phyloP scores from a whole-genome alignment of 1,140 invertebrate species.

The Leptoteleia sp. region DNA sequence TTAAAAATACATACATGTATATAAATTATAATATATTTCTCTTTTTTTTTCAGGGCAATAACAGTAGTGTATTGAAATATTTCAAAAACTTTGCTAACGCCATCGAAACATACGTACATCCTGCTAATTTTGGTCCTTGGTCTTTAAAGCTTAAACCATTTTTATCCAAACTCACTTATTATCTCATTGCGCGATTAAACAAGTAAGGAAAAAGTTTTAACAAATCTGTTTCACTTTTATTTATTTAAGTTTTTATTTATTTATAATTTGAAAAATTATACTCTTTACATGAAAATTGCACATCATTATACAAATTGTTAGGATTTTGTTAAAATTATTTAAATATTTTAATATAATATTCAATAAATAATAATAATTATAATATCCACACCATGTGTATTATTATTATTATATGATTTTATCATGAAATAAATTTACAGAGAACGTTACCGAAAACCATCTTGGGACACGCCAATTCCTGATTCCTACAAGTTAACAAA shows the following conservation, averaged over 20 bases:
- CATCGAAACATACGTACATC: conserved; percentile 93
- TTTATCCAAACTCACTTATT: conserved; percentile 83
- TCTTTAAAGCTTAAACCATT: conserved; percentile 84
- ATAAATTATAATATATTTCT: too few relatives aligned
- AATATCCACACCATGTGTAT: too few relatives aligned
- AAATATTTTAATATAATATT: too few relatives aligned
- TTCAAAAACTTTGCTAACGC: conserved; percentile 91
- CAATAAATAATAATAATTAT: background rate
- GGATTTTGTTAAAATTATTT: too few relatives aligned
- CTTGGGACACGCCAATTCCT: conserved; percentile 87
- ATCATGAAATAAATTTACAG: too few relatives aligned
- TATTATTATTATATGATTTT: too few relatives aligned
- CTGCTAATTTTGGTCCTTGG: conserved; percentile 93
- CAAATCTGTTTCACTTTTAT: too few relatives aligned
- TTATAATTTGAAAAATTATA: too few relatives aligned
- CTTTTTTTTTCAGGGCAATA: conserved; percentile 77
- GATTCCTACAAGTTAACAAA: conserved; percentile 88
- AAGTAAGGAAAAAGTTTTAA: conserved; percentile 74
- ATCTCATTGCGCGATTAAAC: conserved; percentile 84
- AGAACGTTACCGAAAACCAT: conserved; percentile 84
- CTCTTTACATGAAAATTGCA: too few relatives aligned
- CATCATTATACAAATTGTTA: too few relatives aligned
- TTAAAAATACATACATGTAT: too few relatives aligned
- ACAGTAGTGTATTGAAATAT: conserved; percentile 83
- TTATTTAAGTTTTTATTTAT: too few relatives aligned